These are phyloP conservation scores for Tiliacea citrago DNA, from an alignment of 2,888 invertebrate genomes.

Conservation along the genomic window DNA sequence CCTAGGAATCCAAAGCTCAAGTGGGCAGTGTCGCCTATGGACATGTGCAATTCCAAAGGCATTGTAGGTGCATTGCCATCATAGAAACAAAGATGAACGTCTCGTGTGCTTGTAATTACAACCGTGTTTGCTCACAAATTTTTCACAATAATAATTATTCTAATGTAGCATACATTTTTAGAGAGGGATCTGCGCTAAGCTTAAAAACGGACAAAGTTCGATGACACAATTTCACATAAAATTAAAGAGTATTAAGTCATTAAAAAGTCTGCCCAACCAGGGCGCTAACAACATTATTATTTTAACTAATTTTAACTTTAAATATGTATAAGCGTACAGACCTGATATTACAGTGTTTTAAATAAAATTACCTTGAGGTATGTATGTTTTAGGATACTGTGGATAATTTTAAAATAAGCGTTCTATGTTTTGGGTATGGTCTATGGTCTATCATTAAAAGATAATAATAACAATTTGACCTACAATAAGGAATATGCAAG, in stretches of 20 bases:
- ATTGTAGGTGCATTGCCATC: no score
- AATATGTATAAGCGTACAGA: slow-evolving; percentile 69
- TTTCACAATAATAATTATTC: background rate
- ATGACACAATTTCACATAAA: slow-evolving; percentile 36
- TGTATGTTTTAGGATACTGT: slow-evolving; percentile 22
- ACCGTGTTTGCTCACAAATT: background rate
- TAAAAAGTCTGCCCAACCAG: slow-evolving; percentile 36
- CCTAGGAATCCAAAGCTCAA: no score
- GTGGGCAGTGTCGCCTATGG: no score
- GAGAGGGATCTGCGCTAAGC: slow-evolving; percentile 28
- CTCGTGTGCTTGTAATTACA: no score
- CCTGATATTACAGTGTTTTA: slow-evolving; percentile 43
- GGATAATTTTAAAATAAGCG: slow-evolving; percentile 18
- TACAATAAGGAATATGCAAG: background rate
- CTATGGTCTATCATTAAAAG: background rate
- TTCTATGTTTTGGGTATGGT: slow-evolving; percentile 13
- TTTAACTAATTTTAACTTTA: slow-evolving; percentile 44
- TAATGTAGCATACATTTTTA: background rate
- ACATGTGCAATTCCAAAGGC: no score
- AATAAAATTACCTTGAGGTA: slow-evolving; percentile 52
- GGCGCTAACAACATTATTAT: slow-evolving; percentile 28
- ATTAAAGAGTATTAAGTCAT: slow-evolving; percentile 59
- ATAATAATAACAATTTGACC: background rate
- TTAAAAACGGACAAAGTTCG: slow-evolving; percentile 21
- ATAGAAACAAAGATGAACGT: no score